These are phyloP conservation scores for Eira barbara DNA, from an alignment of 2,113 vertebrate species.

Conservation along the genomic window DNA sequence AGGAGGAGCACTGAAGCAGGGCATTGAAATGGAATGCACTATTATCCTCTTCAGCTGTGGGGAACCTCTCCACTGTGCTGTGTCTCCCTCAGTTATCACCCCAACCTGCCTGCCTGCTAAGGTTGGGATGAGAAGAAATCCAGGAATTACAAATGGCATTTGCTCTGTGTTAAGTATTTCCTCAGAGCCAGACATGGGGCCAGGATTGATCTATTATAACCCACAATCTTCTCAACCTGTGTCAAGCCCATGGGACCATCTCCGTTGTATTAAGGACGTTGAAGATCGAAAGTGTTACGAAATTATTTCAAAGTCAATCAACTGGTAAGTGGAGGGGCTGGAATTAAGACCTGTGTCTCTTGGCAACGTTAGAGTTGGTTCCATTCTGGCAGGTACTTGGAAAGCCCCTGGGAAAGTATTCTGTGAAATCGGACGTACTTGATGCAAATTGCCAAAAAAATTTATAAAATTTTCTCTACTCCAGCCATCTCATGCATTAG, in stretches of 20 bases:
- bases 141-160: too few relatives aligned
- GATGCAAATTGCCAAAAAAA: neutral
- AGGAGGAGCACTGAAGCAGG: neutral
- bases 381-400: neutral
- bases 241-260: neutral
- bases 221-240: neutral
- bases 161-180: neutral
- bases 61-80: too few relatives aligned
- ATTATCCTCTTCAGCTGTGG: too few relatives aligned
- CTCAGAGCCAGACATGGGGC: neutral
- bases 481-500: neutral
- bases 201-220: neutral
- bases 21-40: neutral
- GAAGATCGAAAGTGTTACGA: neutral
- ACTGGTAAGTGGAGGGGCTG: neutral
- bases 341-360: neutral
- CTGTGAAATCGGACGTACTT: neutral
- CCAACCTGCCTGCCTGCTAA: too few relatives aligned
- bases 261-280: neutral
- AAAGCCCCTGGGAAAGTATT: neutral
- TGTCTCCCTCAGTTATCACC: neutral
- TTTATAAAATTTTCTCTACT: neutral
- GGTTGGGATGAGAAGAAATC: neutral
- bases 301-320: neutral
- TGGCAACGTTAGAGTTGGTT: neutral